Evolutionary conservation across 2,888 invertebrate species (phyloP).

Genomic region (Chalcosyrphus nemorum): DNA sequence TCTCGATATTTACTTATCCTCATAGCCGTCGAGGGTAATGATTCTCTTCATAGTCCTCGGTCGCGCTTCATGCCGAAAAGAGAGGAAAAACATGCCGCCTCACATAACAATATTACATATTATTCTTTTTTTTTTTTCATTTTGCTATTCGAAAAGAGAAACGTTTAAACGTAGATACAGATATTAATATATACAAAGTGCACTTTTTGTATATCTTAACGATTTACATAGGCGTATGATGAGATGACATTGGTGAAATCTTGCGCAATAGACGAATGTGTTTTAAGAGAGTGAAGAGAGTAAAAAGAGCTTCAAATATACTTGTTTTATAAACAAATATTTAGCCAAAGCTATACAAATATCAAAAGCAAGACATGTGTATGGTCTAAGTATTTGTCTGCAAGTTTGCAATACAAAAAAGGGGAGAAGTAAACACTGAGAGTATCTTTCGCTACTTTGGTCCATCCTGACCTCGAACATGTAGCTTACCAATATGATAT

Average conservation of each 20-base stretch:
- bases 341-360: not conserved
- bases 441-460: not conserved
- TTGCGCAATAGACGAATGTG: constrained; percentile 49
- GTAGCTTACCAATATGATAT: not conserved
- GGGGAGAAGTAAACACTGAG: not conserved
- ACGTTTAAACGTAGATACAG: constrained; percentile 26
- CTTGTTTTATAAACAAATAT: not conserved
- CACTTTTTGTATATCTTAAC: constrained; percentile 38
- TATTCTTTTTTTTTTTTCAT: not conserved
- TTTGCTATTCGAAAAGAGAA: constrained; percentile 19
- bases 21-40: constrained; percentile 31
- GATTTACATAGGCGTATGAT: constrained; percentile 38
- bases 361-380: not conserved
- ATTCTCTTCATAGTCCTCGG: constrained; percentile 42
- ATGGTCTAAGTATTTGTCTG: not conserved
- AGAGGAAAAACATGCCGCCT: constrained; percentile 30
- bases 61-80: constrained; percentile 38
- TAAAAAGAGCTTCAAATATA: constrained; percentile 34
- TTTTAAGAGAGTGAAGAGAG: not conserved
- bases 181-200: constrained; percentile 36
- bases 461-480: not conserved
- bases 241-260: constrained; percentile 44
- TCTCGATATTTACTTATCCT: constrained; percentile 70
- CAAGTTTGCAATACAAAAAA: not conserved
- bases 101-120: constrained; percentile 24